Evolutionary conservation across 2,113 vertebrate species (phyloP).

Genomic region (Daphoenositta chrysoptera): DNA sequence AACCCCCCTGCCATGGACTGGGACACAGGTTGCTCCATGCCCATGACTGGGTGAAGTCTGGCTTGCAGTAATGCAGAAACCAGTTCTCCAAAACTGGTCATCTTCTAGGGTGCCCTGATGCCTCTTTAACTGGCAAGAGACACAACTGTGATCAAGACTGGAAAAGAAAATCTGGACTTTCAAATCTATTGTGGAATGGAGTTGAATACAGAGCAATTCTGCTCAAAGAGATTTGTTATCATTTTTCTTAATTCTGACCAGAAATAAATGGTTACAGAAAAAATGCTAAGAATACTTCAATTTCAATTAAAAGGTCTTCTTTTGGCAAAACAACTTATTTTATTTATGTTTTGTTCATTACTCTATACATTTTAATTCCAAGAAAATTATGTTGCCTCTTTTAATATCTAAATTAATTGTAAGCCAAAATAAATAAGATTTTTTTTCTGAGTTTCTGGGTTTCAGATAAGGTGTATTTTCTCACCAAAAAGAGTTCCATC

Average conservation of each 20-base stretch:
- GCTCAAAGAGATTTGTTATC: not conserved
- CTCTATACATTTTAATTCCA: not conserved
- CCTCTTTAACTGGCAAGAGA: not conserved
- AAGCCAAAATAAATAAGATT: not conserved
- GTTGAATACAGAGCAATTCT: not conserved
- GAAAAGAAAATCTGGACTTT: not conserved
- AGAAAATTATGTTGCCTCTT: not conserved
- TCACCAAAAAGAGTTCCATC: not conserved
- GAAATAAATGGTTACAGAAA: not conserved
- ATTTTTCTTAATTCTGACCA: not conserved
- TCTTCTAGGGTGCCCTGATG: too few relatives aligned
- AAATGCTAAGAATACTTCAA: not conserved
- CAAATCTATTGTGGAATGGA: not conserved
- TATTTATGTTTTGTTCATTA: not conserved
- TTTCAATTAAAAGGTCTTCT: not conserved
- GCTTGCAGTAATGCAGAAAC: not conserved
- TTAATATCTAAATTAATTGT: not conserved
- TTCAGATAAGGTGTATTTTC: not conserved
- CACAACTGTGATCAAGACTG: not conserved
- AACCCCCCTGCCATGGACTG: fast-evolving
- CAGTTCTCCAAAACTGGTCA: not conserved
- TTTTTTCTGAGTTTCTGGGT: not conserved
- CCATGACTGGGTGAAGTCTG: not conserved
- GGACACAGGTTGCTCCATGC: too few relatives aligned
- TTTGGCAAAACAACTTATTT: not conserved